phyloP scores from a whole-genome alignment of 2,113 vertebrate species.

The Larimichthys polyactis region DNA sequence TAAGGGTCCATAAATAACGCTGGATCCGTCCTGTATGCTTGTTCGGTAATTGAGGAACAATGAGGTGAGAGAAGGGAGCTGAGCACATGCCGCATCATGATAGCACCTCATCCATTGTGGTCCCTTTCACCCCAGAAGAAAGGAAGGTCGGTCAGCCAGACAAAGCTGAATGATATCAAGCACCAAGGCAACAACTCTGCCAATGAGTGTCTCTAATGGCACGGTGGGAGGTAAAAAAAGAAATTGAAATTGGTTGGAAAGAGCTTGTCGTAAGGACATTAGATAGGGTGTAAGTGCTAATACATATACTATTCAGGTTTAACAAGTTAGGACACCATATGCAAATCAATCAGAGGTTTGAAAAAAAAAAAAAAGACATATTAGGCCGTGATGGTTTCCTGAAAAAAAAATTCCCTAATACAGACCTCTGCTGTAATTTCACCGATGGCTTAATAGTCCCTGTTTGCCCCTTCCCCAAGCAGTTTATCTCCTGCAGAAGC shows the following conservation, averaged over 20 bases:
- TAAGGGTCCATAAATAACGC: constrained; percentile 72
- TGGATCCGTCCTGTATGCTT: constrained; percentile 56
- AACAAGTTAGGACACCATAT: constrained; percentile 9
- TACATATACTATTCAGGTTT: neutral
- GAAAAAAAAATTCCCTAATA: constrained; percentile 27
- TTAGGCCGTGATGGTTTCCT: constrained; percentile 2
- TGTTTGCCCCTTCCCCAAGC: constrained; percentile 56
- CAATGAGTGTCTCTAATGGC: constrained; percentile 14
- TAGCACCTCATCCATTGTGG: constrained; percentile 46
- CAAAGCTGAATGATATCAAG: constrained; percentile 44
- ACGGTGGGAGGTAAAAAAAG: neutral
- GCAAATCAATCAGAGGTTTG: constrained; percentile 48
- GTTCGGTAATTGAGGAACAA: constrained; percentile 76
- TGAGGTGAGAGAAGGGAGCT: constrained; percentile 56
- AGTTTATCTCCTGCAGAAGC: constrained; percentile 70
- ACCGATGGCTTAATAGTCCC: constrained; percentile 64
- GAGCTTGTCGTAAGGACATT: constrained; percentile 34
- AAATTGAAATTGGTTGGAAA: neutral
- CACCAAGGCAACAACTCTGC: neutral
- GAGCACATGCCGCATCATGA: constrained; percentile 11
- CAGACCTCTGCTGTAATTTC: constrained; percentile 59
- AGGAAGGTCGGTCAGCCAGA: constrained; percentile 42
- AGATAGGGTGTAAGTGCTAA: constrained; percentile 9
- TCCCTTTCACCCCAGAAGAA: constrained; percentile 50
- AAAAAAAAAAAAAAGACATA: neutral